Evolutionary conservation across 2,888 invertebrate genomes (phyloP).

Genomic region (Drosophila prostipennis): DNA sequence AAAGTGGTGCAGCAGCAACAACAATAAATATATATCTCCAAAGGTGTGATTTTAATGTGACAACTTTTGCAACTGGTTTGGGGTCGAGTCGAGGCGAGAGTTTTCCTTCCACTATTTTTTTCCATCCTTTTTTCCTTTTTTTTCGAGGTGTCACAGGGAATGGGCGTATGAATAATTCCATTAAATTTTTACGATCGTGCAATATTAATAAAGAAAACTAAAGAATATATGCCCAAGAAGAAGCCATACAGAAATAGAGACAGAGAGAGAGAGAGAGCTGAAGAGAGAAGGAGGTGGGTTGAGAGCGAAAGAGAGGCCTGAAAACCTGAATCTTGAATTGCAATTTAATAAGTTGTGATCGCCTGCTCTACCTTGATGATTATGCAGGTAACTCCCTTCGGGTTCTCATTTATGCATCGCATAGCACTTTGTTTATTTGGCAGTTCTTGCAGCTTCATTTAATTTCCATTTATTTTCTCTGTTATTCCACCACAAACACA

Average conservation of each 20-base stretch:
- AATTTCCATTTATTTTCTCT: conserved; percentile 59
- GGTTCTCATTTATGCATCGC: conserved; percentile 66
- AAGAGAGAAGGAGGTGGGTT: not conserved
- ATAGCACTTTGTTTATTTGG: conserved; percentile 56
- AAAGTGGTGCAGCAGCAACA: conserved; percentile 64
- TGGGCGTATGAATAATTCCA: conserved; percentile 54
- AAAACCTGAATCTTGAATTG: conserved; percentile 66
- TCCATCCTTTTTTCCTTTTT: not conserved
- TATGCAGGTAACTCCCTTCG: conserved; percentile 61
- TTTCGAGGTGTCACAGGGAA: conserved; percentile 32
- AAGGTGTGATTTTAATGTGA: conserved; percentile 80
- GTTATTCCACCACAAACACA: conserved; percentile 50
- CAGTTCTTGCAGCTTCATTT: conserved; percentile 65
- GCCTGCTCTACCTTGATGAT: conserved; percentile 45
- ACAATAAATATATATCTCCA: conserved; percentile 70
- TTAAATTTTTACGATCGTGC: conserved; percentile 47
- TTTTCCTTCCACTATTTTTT: conserved; percentile 5
- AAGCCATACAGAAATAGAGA: conserved; percentile 60
- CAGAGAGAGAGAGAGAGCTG: not conserved
- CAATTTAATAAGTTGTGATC: conserved; percentile 73
- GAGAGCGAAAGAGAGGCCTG: conserved; percentile 7
- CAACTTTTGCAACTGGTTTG: conserved; percentile 78
- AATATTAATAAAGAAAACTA: conserved; percentile 45
- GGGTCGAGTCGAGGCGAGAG: conserved; percentile 10
- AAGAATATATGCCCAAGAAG: conserved; percentile 27